Base-by-base conservation (phyloP, 37 sponge, comb jelly and placozoan species). In the Cladorhizidae sp. region DNA sequence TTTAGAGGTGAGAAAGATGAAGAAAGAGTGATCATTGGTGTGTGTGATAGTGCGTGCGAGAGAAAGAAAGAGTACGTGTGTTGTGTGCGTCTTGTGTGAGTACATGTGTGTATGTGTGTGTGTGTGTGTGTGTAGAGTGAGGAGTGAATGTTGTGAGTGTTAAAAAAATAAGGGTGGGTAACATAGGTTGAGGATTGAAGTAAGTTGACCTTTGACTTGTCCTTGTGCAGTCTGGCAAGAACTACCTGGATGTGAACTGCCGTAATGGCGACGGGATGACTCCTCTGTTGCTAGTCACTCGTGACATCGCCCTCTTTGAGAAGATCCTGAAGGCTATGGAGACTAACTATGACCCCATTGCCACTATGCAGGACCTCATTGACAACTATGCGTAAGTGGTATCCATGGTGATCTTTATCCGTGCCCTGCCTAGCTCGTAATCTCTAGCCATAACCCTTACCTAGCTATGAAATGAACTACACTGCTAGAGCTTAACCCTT, bases 241-340 rank as follows among this genome's bases (percentile, higher is more conserved):
- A 81, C 11, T 84, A 84, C 39, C 57, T 93, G 71, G 88, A 96
- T 78, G 89, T 96, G 74, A 93, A 96, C 68, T 83, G 88, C 43
- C 57, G 62, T 25, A 96, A 93, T 73, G 77, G 68, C 41, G 96
- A 93, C 20, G 85, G 85, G 18, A 35, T 90, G 57, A 96, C 96
- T 55, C 96, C 96, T 25, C 79, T 96, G 69, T 77, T 96, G n/a
- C 70, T 96, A 39, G 96, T 93, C 0, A 96, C 96, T 11, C 73
- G 86, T 64, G 96, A 96, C 73, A 80, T 90, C 12, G 29, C 51
- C 28, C 51, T 93, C 57, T 96, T 96, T 87, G 87, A 87, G 23
- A 77, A 93, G 72, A 89, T 94, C 45, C 85, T 91, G 36, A 61
- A 23, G 62, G 83, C 89, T 21, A 90, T 94, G 79, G 82, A 86